Conservation (phyloP, 2,888 invertebrate species). For the Helobdella robusta region DNA sequence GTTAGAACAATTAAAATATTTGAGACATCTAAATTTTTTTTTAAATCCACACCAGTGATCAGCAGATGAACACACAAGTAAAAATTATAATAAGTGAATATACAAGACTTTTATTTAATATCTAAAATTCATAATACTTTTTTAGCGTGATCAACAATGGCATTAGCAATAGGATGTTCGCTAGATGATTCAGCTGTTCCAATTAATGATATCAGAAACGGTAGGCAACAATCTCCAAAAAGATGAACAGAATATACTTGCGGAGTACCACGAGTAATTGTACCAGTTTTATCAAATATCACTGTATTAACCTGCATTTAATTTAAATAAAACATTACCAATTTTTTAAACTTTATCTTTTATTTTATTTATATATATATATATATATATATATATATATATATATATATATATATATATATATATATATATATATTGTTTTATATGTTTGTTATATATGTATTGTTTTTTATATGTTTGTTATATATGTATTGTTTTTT, state of each 20-base stretch:
- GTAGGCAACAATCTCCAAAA: neutral
- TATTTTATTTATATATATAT: neutral
- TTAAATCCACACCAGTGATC: too few species aligned
- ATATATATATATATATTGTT: neutral
- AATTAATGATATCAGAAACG: conserved; percentile 63
- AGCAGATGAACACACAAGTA: too few species aligned
- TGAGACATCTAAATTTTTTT: too few species aligned
- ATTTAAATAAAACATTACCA: neutral
- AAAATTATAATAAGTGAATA: too few species aligned
- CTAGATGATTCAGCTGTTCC: conserved; percentile 86
- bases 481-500: too few species aligned
- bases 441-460: neutral
- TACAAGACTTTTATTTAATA: too few species aligned
- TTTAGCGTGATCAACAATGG: conserved; percentile 78
- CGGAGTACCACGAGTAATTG: conserved; percentile 81
- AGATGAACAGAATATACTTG: conserved; percentile 42
- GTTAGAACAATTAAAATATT: too few species aligned
- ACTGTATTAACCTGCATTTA: conserved; percentile 68
- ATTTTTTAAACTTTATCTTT: neutral
- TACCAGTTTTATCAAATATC: conserved; percentile 98
- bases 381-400: neutral
- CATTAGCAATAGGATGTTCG: conserved; percentile 89
- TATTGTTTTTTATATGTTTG: neutral
- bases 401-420: neutral
- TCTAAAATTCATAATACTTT: conserved; percentile 46